These are phyloP conservation scores for Dasyurus viverrinus DNA, from an alignment of 2,113 vertebrate species.

Conservation along the genomic window DNA sequence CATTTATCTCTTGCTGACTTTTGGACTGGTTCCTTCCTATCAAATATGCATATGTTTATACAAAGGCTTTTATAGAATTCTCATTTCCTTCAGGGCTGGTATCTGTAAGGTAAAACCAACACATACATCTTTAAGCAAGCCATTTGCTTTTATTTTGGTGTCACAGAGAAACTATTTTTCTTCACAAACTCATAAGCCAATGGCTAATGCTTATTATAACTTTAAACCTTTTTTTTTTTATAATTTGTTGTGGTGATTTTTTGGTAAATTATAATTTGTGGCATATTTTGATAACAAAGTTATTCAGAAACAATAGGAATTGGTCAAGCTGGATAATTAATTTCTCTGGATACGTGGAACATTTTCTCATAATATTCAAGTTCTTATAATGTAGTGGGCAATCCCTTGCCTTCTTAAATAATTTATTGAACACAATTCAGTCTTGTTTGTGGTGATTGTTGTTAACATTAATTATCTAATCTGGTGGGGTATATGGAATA, in stretches of 20 bases:
- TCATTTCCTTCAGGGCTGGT: neutral
- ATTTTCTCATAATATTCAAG: neutral
- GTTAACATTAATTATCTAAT: neutral
- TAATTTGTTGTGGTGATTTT: neutral
- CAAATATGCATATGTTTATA: neutral
- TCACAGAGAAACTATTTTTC: neutral
- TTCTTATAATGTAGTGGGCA: neutral
- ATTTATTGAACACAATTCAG: slow-evolving; percentile 14
- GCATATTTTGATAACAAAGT: neutral
- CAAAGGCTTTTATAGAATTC: slow-evolving; percentile 29
- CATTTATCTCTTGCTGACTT: neutral
- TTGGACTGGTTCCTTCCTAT: slow-evolving; percentile 13
- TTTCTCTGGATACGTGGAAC: slow-evolving; percentile 30
- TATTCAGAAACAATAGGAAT: neutral
- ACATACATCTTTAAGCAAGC: neutral
- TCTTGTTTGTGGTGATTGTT: slow-evolving; percentile 16
- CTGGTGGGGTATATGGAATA: neutral
- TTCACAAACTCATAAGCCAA: neutral
- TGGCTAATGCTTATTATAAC: neutral
- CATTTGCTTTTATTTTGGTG: neutral
- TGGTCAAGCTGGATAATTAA: neutral
- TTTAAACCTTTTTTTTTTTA: neutral
- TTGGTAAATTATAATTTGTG: slow-evolving; percentile 18
- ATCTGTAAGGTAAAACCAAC: neutral
- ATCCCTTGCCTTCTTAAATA: slow-evolving; percentile 9